Evolutionary conservation across 2,113 vertebrate genomes (phyloP), one percentile per base, ranked within the genome.

Genomic region (Salvator merianae): DNA sequence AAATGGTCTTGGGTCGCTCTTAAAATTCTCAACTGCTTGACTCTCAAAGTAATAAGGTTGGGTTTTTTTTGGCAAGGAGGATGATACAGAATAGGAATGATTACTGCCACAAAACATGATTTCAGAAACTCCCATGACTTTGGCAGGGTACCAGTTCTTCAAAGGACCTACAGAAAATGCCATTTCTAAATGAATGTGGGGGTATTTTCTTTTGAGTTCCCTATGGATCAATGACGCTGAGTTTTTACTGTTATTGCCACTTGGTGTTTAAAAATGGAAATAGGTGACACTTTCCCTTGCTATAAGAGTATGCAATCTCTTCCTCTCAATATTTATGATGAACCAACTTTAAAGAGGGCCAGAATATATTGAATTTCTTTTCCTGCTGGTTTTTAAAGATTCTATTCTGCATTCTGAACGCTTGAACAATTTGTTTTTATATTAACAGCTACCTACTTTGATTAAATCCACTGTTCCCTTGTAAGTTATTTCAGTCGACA

Each of bases 401-500:
- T 24, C 0, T 78, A 55, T 74, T 38, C 74, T 82, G 69, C 55
- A 89, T 82, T 87, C 87, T 81, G 40, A 30, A 75, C 7, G 78
- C 84, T 82, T 84, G 76, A 93, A 88, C 87, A 86, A 90, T 90
- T 93, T 87, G 81, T 90, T 87, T 72, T 83, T 84, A 82, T 79
- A 84, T 90, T 83, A 77, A 66, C 47, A 86, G 86, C 66, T 86
- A 88, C 84, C 83, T 88, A 92, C 85, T 92, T 84, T 89, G 82
- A 93, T 93, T 91, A 91, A 84, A 88, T 87, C 75, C 66, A 92
- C 88, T 79, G 72, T 53, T 30, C 77, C 82, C 84, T 91, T 92
- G 79, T 83, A 90, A 92, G 78, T 86, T 91, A 87, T 77, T 77
- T 84, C 87, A 90, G 77, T 85, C 89, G 82, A 91, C 89, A 77